phyloP scores from a whole-genome alignment of 2,797 vertebrate species.

The Stomatorhinus walkeri region DNA sequence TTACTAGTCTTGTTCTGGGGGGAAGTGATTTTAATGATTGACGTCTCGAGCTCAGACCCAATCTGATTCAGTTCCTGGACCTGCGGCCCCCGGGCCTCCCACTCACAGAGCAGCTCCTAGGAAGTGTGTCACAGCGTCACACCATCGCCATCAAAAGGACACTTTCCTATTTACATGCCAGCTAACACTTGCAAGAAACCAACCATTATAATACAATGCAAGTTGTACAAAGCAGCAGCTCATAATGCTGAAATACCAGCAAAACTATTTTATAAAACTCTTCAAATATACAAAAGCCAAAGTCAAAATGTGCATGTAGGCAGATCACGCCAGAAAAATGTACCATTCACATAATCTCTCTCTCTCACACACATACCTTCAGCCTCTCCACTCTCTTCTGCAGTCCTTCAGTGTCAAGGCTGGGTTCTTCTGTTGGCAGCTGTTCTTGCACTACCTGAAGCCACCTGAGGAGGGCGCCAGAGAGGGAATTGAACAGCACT shows the following conservation, averaged over 20 bases:
- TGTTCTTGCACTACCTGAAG: constrained; percentile 76
- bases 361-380: constrained; percentile 61
- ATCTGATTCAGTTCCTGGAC: constrained; percentile 78
- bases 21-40: constrained; percentile 81
- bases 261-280: neutral
- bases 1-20: constrained; percentile 76
- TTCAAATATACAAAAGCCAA: neutral
- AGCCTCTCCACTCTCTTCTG: constrained; percentile 75
- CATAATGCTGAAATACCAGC: neutral
- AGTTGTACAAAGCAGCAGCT: neutral
- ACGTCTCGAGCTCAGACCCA: constrained; percentile 79
- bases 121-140: neutral
- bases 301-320: neutral
- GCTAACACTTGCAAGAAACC: neutral
- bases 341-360: neutral
- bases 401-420: constrained; percentile 70
- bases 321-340: constrained; percentile 16
- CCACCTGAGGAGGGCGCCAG: constrained; percentile 78
- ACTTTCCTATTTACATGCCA: neutral
- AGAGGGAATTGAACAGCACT: constrained; percentile 74
- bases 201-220: neutral
- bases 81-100: constrained; percentile 67
- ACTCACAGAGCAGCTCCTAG: constrained; percentile 77
- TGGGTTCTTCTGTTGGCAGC: constrained; percentile 69
- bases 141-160: neutral